phyloP scores from a whole-genome alignment of 1,140 invertebrate genomes.

The Calephelis nemesis region DNA sequence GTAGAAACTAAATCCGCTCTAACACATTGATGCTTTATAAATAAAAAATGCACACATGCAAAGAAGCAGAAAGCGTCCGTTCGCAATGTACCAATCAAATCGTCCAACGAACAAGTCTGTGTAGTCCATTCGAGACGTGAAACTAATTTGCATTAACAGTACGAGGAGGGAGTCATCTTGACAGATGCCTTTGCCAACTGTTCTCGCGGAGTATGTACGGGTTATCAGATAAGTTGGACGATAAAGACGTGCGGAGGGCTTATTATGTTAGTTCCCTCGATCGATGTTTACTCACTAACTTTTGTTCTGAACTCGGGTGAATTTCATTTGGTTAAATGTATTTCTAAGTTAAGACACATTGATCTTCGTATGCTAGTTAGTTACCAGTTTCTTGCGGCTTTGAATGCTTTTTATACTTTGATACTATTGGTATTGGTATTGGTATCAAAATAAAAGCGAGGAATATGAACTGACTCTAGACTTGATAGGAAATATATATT shows the following conservation, averaged over 20 bases:
- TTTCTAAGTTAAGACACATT: background rate
- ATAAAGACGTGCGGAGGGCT: conserved; percentile 17
- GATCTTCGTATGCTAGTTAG: too few relatives aligned
- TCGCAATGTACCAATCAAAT: too few relatives aligned
- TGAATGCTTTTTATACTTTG: too few relatives aligned
- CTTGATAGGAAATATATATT: too few relatives aligned
- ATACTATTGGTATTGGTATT: too few relatives aligned
- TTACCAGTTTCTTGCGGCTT: too few relatives aligned
- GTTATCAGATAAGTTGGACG: conserved; percentile 17
- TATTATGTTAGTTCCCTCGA: conserved; percentile 10
- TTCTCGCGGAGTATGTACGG: conserved; percentile 3
- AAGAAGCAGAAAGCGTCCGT: too few relatives aligned
- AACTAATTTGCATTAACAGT: conserved; percentile 26
- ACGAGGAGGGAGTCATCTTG: conserved; percentile 17
- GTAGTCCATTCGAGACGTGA: conserved; percentile 6
- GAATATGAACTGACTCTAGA: too few relatives aligned
- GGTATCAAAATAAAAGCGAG: too few relatives aligned
- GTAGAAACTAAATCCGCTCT: too few relatives aligned
- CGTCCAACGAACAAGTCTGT: conserved; percentile 1
- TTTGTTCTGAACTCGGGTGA: background rate
- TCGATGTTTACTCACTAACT: background rate
- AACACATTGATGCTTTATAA: too few relatives aligned
- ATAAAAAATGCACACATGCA: too few relatives aligned
- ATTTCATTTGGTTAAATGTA: background rate
- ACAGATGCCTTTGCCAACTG: conserved; percentile 26